Base-by-base conservation (phyloP, 2,888 invertebrate species). In the Mythimna impura region DNA sequence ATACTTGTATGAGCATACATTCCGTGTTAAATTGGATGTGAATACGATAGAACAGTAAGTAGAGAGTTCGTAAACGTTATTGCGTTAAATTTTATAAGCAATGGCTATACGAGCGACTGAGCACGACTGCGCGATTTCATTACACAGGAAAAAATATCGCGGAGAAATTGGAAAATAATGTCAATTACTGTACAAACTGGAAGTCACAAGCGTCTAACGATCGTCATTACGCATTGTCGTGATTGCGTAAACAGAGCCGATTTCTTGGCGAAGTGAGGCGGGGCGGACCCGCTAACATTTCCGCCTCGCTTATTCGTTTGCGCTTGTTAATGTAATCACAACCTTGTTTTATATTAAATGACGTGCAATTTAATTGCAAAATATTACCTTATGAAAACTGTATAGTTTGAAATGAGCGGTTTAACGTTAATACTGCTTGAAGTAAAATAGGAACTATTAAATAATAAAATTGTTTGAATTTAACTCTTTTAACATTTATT, bases 131-230 rank as follows among this genome's bases (percentile, higher is more conserved):
- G 89, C 92, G 90, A 93, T 93, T 95, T 94, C 92, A 94, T 95
- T 95, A 94, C 86, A 87, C 89, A 89, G 87, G 87, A 71, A 82
- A 91, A 92, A 90, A 93, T 92, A 91, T 89, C 83, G 89, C 88
- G 86, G 90, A 93, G 94, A 95, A 95, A 95, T 95, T 95, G 95
- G 91, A 95, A 95, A 95, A 95, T 95, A 94, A 96, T 95, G 94
- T 93, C 95, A 96, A 96, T 96, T 95, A 95, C 94, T 88, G 90
- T 91, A 92, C 92, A 91, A 90, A 92, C 90, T 88, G 83, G 87
- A 87, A 90, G 89, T 90, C 89, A 89, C 87, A 91, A 92, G 36
- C 90, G 89, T 90, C 92, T 94, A 94, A 94, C 93, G 91, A 94
- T 94, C 89, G 92, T 94, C 94, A 95, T 96, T 96, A 96, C 94